Conservation (phyloP, 2,888 invertebrate species). For the Eupithecia abbreviata region DNA sequence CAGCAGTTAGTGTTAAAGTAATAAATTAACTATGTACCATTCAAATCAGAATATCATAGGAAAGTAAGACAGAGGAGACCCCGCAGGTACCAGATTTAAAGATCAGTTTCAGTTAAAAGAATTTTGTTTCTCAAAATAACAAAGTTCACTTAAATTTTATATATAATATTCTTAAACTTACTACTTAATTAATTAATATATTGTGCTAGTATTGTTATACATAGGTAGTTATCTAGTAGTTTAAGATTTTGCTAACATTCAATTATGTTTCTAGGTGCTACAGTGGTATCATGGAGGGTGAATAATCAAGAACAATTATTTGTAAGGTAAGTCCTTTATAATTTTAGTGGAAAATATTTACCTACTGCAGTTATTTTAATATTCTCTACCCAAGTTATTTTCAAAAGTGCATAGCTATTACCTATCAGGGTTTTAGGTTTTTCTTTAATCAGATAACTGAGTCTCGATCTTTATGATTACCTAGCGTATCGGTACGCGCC, state of each 20-base stretch:
- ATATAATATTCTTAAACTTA: too few relatives aligned
- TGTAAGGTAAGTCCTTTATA: slow-evolving; percentile 90
- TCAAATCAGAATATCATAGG: not conserved
- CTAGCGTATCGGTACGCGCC: not conserved
- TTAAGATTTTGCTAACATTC: not conserved
- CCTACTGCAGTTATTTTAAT: not conserved
- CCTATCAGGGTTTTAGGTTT: not conserved
- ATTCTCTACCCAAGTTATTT: not conserved
- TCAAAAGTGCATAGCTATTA: not conserved
- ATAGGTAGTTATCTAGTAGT: too few relatives aligned
- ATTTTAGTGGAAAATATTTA: not conserved
- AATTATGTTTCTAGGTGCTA: slow-evolving; percentile 89
- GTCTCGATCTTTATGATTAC: not conserved
- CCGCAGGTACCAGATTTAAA: not conserved
- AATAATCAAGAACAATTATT: slow-evolving; percentile 98
- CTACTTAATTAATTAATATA: too few relatives aligned
- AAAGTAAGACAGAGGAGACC: not conserved
- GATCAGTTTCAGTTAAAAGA: not conserved
- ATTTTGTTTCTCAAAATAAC: too few relatives aligned
- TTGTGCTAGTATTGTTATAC: too few relatives aligned
- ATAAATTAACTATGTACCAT: not conserved
- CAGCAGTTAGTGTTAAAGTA: too few relatives aligned
- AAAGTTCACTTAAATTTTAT: too few relatives aligned
- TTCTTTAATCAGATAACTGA: not conserved
- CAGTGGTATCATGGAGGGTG: slow-evolving; percentile 97